phyloP scores from a whole-genome alignment of 2,888 invertebrate species.

The Athetis lepigone region DNA sequence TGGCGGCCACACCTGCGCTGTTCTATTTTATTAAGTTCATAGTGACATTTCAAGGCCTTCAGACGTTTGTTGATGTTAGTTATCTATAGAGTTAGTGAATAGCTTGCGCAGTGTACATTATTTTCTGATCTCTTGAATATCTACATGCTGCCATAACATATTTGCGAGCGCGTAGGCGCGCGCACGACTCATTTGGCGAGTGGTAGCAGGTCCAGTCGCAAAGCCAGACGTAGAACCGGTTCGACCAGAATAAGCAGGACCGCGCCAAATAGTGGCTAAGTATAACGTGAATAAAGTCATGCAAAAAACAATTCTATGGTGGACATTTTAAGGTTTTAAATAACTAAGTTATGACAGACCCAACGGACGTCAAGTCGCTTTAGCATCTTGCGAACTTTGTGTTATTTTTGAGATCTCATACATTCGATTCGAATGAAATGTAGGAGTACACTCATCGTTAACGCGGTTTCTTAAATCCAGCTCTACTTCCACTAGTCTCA shows the following conservation, averaged over 20 bases:
- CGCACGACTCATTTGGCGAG: conserved; percentile 84
- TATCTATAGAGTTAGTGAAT: conserved; percentile 13
- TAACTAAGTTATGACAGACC: conserved; percentile 49
- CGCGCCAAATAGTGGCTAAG: conserved; percentile 82
- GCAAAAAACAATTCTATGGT: conserved; percentile 73
- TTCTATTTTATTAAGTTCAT: conserved; percentile 46
- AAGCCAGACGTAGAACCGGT: conserved; percentile 86
- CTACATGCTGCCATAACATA: conserved; percentile 69
- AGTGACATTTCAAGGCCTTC: conserved; percentile 54
- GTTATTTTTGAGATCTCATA: conserved; percentile 78
- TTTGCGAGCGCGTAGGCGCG: conserved; percentile 80
- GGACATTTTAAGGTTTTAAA: conserved; percentile 70
- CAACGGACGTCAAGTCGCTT: conserved; percentile 69
- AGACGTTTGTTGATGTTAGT: conserved; percentile 24
- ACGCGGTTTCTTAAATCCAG: neutral
- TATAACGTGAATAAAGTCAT: conserved; percentile 61
- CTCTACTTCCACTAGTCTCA: neutral
- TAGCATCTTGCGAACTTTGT: conserved; percentile 70
- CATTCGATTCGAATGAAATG: conserved; percentile 38
- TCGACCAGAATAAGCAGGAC: conserved; percentile 85
- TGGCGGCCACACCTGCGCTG: conserved; percentile 71
- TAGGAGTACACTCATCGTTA: conserved; percentile 31
- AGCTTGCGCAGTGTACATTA: conserved; percentile 6
- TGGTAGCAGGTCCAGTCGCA: conserved; percentile 87
- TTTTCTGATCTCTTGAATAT: conserved; percentile 53